Percentiles rank a stretch among this genome's conserved stretches.
Conservation (phyloP, 1,140 invertebrate species). For the Thereuonema tuberculata region DNA sequence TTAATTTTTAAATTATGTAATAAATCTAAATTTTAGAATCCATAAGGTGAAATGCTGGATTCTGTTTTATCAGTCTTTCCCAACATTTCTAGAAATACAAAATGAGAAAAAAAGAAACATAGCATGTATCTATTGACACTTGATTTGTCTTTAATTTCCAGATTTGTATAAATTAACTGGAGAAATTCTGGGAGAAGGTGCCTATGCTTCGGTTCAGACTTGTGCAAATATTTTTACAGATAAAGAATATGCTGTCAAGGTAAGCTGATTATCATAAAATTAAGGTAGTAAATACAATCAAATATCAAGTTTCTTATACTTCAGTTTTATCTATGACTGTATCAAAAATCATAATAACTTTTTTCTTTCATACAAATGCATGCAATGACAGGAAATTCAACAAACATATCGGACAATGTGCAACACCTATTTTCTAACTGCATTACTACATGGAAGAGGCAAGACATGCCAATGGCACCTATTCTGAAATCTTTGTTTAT, state of each 20-base stretch:
- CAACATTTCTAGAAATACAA: not conserved
- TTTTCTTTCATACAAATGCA: too few species aligned
- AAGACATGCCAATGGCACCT: too few species aligned
- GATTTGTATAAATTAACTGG: constrained; percentile 91
- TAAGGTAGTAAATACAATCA: too few species aligned
- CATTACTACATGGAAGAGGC: too few species aligned
- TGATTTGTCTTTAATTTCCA: constrained; percentile 40
- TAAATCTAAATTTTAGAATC: not conserved
- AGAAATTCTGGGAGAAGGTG: constrained; percentile 87
- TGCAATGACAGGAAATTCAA: too few species aligned
- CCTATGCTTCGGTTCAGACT: constrained; percentile 89
- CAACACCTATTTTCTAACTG: too few species aligned
- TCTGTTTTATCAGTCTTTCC: not conserved
- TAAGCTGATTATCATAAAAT: constrained; percentile 24
- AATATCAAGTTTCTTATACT: too few species aligned
- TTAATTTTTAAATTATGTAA: not conserved
- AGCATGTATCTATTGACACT: not conserved
- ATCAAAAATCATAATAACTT: too few species aligned
- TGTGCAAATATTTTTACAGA: constrained; percentile 81
- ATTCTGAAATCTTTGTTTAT: too few species aligned
- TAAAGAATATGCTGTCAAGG: constrained; percentile 89
- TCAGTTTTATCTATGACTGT: too few species aligned
- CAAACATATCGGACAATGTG: too few species aligned
- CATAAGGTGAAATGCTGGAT: not conserved
- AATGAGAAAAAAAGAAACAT: not conserved